Base-by-base conservation (phyloP, 2,888 invertebrate species). In the Stenolophus ochropezus region DNA sequence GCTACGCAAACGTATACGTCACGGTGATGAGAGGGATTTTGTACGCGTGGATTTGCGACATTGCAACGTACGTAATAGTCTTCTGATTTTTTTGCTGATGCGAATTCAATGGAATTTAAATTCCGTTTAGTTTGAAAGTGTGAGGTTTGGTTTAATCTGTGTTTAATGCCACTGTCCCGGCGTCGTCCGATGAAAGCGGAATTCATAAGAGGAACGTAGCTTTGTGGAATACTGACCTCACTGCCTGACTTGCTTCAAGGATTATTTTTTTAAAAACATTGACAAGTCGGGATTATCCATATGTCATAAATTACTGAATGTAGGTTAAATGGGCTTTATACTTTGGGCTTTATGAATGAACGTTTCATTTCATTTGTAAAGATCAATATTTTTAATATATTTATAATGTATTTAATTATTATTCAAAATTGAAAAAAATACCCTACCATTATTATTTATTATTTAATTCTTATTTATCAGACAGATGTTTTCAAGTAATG, bases 31-130 rank as follows among this genome's bases (percentile, higher is more conserved):
- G 16, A 14, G 25, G 1, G 61, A 61, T 25, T 61, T 61, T 61
- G 25, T 61, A 21, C 4, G 14, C 61, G 23, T 61, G 61, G 61
- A 61, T 61, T 61, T 61, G 61, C 61, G 61, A 61, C 25, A 61
- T 27, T 61, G 25, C 61, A 25, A 61, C 25, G 25, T n/a, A n/a
- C n/a, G 11, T 25, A 61, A 25, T 25, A 25, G 23, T 25, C 25
- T 61, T 61, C 25, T 23, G 25, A 25, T 42, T 69, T 69, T 69
- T 27, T 69, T 18, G 33, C 65, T 69, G 65, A 69, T 69, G 65
- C 16, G 65, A 33, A 69, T 69, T 33, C 65, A 18, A 69, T 33
- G 33, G 65, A 18, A 33, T 33, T 69, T 33, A 69, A 69, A 69
- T 69, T 69, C 20, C 33, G 65, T 69, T 69, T 69, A 69, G 33